Evolutionary conservation across 2,888 invertebrate genomes (phyloP), one percentile per base, ranked within the genome.

Genomic region (Alitta virens): DNA sequence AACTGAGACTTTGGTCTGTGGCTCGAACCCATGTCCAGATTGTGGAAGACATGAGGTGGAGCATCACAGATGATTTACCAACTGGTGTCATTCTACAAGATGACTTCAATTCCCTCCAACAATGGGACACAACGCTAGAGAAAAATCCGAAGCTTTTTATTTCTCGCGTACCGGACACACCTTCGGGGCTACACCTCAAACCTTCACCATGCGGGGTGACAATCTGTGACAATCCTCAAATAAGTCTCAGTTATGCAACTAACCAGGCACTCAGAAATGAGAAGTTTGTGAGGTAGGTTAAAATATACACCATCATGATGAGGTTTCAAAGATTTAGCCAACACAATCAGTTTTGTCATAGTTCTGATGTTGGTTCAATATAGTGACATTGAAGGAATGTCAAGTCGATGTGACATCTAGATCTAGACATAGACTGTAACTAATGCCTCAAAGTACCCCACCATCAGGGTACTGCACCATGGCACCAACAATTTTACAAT

Each of bases 141-240:
- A 27, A 27, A 25, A 43, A n/a, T 23, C 63, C 53, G 16, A 43
- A 38, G 9, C 43, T 55, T 2, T 50, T 53, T 5, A 33, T 9
- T 5, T 26, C 57, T 14, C 53, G 54, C 33, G 43, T 57, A n/a
- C 24, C 38, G 5, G 25, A 51, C 63, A 56, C 59, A 5, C 60
- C 60, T 16, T 66, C 72, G 50, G 65, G 71, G 38, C 49, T 74
- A 7, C 58, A 63, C 14, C 61, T 75, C 16, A 60, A 65, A 46
- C 68, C 72, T 56, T 76, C 78, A n/a, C 66, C 68, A n/a, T 78
- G 78, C 60, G 79, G 78, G 0, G 63, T 72, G 56, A 77, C 78
- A 1, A 71, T 76, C 1, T 79, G 79, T 62, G 79, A 79, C 64
- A 73, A 78, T 62, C 77, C 79, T 43, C 70, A 72, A 24, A 69